Evolutionary conservation across 2,888 invertebrate genomes (phyloP).

Genomic region (Acanthosepion esculentum): DNA sequence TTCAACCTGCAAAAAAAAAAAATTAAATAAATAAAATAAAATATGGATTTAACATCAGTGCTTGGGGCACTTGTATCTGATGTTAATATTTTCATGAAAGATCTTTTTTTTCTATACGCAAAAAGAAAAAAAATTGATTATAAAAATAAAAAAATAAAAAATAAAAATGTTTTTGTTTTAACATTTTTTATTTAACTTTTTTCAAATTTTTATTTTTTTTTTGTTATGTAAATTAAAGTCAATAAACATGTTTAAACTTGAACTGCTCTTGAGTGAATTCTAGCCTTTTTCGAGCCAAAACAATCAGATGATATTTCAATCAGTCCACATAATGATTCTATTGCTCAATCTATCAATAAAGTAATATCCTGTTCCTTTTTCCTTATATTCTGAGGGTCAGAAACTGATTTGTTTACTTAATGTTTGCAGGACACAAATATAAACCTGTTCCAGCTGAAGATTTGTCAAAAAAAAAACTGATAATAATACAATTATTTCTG

Average conservation of each 20-base stretch:
- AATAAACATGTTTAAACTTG: conserved; percentile 45
- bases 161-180: conserved; percentile 42
- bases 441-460: too few species aligned
- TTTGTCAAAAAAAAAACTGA: too few species aligned
- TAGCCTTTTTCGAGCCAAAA: too few species aligned
- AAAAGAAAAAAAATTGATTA: conserved; percentile 34
- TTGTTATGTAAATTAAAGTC: conserved; percentile 47
- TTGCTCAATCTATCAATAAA: too few species aligned
- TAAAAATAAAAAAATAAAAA: conserved; percentile 34
- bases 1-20: background rate
- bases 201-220: conserved; percentile 41
- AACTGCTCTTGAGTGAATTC: conserved; percentile 38
- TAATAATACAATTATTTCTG: too few species aligned
- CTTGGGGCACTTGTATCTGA: conserved; percentile 15
- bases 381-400: too few species aligned
- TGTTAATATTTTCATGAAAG: conserved; percentile 46
- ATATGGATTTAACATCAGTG: conserved; percentile 40
- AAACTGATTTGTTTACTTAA: too few species aligned
- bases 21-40: background rate
- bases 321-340: too few species aligned
- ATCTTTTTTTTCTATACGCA: conserved; percentile 44
- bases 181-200: conserved; percentile 47
- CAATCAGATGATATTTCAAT: too few species aligned
- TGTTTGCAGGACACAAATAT: too few species aligned
- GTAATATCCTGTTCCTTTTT: too few species aligned